Base-by-base conservation (phyloP, 2,113 vertebrate genomes). In the Aptenodytes forsteri region DNA sequence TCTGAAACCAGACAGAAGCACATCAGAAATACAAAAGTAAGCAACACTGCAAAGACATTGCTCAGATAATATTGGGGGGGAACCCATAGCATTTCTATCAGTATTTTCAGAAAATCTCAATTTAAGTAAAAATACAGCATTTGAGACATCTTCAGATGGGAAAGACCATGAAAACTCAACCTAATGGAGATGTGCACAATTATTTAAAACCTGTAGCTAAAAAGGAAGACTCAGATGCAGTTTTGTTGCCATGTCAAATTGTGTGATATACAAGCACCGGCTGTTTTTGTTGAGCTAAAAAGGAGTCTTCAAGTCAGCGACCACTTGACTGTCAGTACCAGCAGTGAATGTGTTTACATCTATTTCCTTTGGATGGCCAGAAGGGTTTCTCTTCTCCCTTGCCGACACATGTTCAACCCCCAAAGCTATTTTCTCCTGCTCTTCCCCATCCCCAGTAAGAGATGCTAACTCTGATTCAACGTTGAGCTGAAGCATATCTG, bases 121-220 rank as follows among this genome's bases (percentile, higher is more conserved):
- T 78, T 80, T 54, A 55, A 19, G 34, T 75, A 6, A 75, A 73
- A 82, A 46, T 8, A 52, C 16, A 30, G 22, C 27, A 46, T 69
- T 70, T 16, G 61, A 75, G 23, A 82, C 15, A 91, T 34, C 44
- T 82, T 50, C 34, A 49, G 55, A 50, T 20, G 17, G 75, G 36
- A 87, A 79, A 69, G 34, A 79, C 10, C 11, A 16, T 0, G 12
- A 90, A 88, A 90, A 77, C 34, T 72, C 55, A 67, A 29, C 21
- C n/a, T 61, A 23, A 58, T 0, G 4, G 30, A 70, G 34, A 50
- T 1, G 2, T 9, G 32, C 26, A 69, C 26, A 44, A 11, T 44
- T 58, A 66, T 26, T 66, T 64, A 69, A 72, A 88, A 73, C 26
- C 40, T 9, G 27, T 29, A 81, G 26, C 47, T 91, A 40, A 66